Evolutionary conservation across 2,888 invertebrate species (phyloP), one percentile per base, ranked within the genome.

Genomic region (Amorpha juglandis): DNA sequence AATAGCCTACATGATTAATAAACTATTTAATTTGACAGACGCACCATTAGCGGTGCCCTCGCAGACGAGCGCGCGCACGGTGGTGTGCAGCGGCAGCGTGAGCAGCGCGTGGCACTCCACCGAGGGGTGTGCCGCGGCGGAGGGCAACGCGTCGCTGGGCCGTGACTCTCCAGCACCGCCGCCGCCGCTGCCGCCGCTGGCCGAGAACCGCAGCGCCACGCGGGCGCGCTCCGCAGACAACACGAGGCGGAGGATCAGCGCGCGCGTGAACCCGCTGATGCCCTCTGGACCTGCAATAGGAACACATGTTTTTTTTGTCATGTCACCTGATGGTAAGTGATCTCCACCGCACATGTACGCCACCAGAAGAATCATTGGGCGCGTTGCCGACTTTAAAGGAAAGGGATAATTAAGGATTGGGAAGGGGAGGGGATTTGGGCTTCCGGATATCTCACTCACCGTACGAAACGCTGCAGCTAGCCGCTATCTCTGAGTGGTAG

Each of bases 211-310:
- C 67, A 98, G 95, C 74, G 96, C 96, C 33, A 98, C 96, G 33
- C 96, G 94, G 69, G 97, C 95, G 77, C 97, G 97, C 89, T 98
- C 98, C 79, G 96, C 97, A 79, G 98, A 98, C 70, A 98, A 91
- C 71, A 98, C 92, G 66, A 98, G 94, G 79, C 98, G 98, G 65
- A 98, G 92, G 72, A 98, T 96, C 67, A 98, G 91, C 64, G 98
- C 95, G 38, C 98, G 95, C 51, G 98, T 97, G 90, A 98, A 98
- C 8, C 98, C 98, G 0, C 97, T 97, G 80, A 98, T 96, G 12
- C 96, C 96, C 58, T 84, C 87, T 1, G 86, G 81, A 64, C 87
- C 88, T 87, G 76, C 27, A 27, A 27, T 27, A 27, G 2, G 2
- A 27, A 27, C 27, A 3, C 4, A 27, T 27, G 1, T 27, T 3